phyloP scores from a whole-genome alignment of 2,113 vertebrate species.

The Amphilophus citrinellus region DNA sequence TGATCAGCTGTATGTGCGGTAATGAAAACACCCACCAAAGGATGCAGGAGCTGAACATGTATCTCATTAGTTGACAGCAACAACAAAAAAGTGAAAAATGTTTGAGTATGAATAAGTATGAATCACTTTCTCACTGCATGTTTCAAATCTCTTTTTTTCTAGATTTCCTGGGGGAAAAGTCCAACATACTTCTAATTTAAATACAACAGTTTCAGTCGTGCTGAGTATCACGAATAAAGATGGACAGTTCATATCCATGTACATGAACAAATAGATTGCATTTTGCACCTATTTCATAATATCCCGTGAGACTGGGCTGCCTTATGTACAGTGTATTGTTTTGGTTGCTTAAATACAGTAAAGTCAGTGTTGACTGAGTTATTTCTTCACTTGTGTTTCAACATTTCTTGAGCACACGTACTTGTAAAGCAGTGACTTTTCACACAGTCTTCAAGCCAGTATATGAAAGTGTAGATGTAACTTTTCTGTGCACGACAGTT shows the following conservation, averaged over 20 bases:
- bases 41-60: not conserved
- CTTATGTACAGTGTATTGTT: not conserved
- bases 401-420: not conserved
- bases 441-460: not conserved
- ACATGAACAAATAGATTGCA: not conserved
- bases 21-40: not conserved
- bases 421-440: not conserved
- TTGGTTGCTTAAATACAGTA: not conserved
- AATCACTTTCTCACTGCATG: not conserved
- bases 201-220: not conserved
- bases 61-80: not conserved
- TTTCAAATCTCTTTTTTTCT: not conserved
- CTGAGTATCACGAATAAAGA: not conserved
- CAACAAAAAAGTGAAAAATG: not conserved
- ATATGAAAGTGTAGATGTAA: not conserved
- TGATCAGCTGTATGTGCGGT: too few relatives aligned
- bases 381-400: not conserved
- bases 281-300: not conserved
- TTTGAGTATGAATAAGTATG: not conserved
- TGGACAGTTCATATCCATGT: not conserved
- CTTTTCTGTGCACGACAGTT: not conserved
- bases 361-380: not conserved
- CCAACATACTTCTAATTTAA: not conserved
- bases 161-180: not conserved
- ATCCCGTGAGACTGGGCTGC: not conserved